Conservation (phyloP, 2,113 vertebrate genomes). For the Calidris pygmaea region DNA sequence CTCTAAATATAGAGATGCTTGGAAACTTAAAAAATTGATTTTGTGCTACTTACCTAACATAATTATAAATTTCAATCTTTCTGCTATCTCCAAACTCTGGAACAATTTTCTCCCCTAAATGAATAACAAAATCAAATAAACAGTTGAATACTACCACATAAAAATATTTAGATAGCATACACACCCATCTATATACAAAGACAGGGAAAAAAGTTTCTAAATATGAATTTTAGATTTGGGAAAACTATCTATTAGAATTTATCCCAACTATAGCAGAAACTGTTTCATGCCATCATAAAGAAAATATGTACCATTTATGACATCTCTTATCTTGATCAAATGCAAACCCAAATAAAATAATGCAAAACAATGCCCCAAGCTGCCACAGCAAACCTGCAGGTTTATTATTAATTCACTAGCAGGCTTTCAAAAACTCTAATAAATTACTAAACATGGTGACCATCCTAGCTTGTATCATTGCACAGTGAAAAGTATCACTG, state of each 20-base stretch:
- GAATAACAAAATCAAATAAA: not conserved
- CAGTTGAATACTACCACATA: not conserved
- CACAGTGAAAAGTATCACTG: not conserved
- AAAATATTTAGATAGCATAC: not conserved
- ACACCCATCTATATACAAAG: not conserved
- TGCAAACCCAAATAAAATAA: not conserved
- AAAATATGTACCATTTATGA: not conserved
- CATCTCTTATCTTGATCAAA: not conserved
- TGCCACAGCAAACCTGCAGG: not conserved
- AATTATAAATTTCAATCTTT: slow-evolving; percentile 91
- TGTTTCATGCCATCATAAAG: not conserved
- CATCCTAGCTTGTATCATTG: not conserved
- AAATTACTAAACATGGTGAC: not conserved
- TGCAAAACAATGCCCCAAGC: not conserved
- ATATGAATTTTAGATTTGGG: not conserved
- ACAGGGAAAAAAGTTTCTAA: not conserved
- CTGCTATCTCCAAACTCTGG: slow-evolving; percentile 90
- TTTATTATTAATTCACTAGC: not conserved
- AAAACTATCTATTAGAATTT: not conserved
- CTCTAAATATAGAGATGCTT: not conserved
- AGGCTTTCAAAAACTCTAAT: not conserved
- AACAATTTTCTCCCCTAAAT: slow-evolving; percentile 89
- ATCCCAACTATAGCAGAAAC: not conserved
- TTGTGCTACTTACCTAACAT: slow-evolving; percentile 84
- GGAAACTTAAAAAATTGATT: not conserved